Evolutionary conservation across 2,797 vertebrate genomes (phyloP).

Genomic region (Argentina silus): DNA sequence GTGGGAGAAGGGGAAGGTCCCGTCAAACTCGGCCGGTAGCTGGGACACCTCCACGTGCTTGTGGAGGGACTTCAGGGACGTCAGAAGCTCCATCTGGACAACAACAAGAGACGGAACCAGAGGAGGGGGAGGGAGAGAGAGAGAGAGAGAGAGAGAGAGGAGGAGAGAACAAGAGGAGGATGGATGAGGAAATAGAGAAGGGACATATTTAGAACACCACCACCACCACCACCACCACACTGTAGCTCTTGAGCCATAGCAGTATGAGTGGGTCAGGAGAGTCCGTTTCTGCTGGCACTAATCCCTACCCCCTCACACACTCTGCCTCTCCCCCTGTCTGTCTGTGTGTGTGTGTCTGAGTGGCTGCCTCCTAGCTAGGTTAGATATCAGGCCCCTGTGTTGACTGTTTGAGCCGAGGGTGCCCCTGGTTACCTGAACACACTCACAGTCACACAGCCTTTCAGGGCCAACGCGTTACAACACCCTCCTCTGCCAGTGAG

Average conservation of each 20-base stretch:
- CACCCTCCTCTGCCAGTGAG: too few species aligned
- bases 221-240: background rate
- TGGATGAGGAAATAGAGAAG: background rate
- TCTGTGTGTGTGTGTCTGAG: background rate
- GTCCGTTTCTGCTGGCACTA: too few species aligned
- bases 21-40: slow-evolving; percentile 85
- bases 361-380: background rate
- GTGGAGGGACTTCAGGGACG: slow-evolving; percentile 84
- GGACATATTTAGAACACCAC: background rate
- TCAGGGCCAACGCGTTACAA: background rate
- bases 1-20: slow-evolving; percentile 86
- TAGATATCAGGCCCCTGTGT: background rate
- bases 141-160: background rate
- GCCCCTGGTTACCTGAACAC: slow-evolving; percentile 20
- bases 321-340: too few species aligned
- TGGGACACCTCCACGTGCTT: slow-evolving; percentile 82
- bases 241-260: too few species aligned
- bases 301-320: too few species aligned
- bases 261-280: too few species aligned
- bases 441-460: background rate
- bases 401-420: background rate
- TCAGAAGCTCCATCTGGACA: slow-evolving; percentile 84
- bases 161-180: background rate
- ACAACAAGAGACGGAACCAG: background rate
- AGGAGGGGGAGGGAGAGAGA: background rate